Base-by-base conservation (phyloP, 92 coral and sea anemone genomes). In the Micromussa lordhowensis region DNA sequence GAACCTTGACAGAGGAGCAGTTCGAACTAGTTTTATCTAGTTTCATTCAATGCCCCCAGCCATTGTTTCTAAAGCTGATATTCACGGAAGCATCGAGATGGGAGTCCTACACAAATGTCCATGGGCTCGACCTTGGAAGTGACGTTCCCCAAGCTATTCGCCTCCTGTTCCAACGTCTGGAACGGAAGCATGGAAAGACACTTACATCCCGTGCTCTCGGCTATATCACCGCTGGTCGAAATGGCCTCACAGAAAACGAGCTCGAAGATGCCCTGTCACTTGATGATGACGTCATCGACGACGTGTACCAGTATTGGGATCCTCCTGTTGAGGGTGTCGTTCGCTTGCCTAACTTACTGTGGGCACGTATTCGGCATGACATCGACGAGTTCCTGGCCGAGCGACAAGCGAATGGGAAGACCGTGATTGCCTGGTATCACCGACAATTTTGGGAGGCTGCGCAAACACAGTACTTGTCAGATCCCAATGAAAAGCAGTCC, bases 391-490 rank as follows among this genome's bases (percentile, higher is more conserved):
- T 95, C 84, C 86, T 95, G 34, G 92, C 94, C 13, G 98, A 95
- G 86, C 91, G 98, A 6, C 98, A 95, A 71, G 95, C 98, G 3
- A 95, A 95, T 75, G 92, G 91, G 81, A 95, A 95, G 75, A 95
- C 98, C 21, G 94, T 95, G 31, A 93, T 95, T 77, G 83, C 93
- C 79, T 95, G 98, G 98, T 95, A 95, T 78, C 98, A 95, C 85
- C 92, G 98, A 17, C 98, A 95, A 91, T 95, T 95, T 77, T 95
- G 98, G 98, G 98, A 95, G 88, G 85, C 96, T 24, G 94, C 96
- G 18, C 94, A 88, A 90, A 73, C 82, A 32, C 78, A 90, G 68
- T 95, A 95, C 81, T 79, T 95, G 77, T 88, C 81, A 30, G 92
- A 87, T 38, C 85, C 88, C 80, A 57, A 69, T 13, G 94, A 90